phyloP scores from a whole-genome alignment of 2,888 invertebrate genomes.

The Muschampia plurimacula region DNA sequence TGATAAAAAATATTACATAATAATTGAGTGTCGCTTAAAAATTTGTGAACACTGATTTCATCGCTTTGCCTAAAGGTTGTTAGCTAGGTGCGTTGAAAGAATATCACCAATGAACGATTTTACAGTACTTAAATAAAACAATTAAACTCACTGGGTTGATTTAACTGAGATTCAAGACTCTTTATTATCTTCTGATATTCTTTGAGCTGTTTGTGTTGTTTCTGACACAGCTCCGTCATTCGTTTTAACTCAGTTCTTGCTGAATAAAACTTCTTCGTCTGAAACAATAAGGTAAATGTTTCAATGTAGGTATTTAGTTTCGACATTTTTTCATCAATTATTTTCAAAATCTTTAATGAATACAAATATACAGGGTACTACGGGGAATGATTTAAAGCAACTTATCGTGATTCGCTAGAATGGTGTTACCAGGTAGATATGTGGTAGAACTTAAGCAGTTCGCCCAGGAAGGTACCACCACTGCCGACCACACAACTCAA shows the following conservation, averaged over 20 bases:
- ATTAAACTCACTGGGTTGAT: slow-evolving; percentile 55
- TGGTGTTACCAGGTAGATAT: too few species aligned
- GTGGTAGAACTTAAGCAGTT: too few species aligned
- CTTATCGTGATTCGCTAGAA: too few species aligned
- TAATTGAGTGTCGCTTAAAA: too few species aligned
- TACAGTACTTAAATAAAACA: background rate
- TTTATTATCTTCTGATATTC: slow-evolving; percentile 73
- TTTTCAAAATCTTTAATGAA: too few species aligned
- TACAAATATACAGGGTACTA: too few species aligned
- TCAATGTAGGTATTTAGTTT: background rate
- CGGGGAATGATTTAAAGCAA: too few species aligned
- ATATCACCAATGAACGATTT: background rate
- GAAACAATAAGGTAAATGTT: slow-evolving; percentile 9
- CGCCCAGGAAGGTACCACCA: too few species aligned
- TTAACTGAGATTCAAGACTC: slow-evolving; percentile 64
- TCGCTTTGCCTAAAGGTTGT: too few species aligned
- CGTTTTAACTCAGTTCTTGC: slow-evolving; percentile 73
- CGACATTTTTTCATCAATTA: background rate
- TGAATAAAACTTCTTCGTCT: slow-evolving; percentile 79
- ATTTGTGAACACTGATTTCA: too few species aligned
- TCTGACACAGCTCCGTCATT: slow-evolving; percentile 74
- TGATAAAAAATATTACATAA: too few species aligned
- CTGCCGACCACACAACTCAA: too few species aligned
- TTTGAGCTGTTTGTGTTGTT: slow-evolving; percentile 74
- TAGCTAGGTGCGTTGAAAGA: background rate